Percentiles rank a stretch among this genome's conserved stretches.
Conservation (phyloP, 2,797 vertebrate species). For the Pygocentrus nattereri region DNA sequence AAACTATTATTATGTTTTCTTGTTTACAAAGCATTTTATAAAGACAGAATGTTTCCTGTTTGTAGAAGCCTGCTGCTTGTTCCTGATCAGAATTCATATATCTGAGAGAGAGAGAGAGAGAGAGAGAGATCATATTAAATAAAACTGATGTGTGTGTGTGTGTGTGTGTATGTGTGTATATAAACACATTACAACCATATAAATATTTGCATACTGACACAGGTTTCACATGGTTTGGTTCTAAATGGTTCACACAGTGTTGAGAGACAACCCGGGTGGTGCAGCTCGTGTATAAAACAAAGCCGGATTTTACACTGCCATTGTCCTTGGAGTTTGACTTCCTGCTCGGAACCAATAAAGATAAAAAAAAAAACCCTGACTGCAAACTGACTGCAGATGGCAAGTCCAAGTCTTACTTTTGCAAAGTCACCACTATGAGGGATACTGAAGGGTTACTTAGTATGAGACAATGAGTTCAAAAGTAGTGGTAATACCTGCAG, state of each 20-base stretch:
- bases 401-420: slow-evolving; percentile 15
- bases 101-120: no score
- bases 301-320: slow-evolving; percentile 37
- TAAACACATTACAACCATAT: slow-evolving; percentile 1
- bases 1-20: background rate
- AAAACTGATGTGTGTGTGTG: background rate
- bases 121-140: background rate
- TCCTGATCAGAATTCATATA: background rate
- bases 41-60: background rate
- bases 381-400: slow-evolving; percentile 27
- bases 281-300: slow-evolving; percentile 36
- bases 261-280: slow-evolving; percentile 2
- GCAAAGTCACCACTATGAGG: slow-evolving; percentile 7
- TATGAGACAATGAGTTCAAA: background rate
- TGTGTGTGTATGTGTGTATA: no score
- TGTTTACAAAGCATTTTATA: background rate
- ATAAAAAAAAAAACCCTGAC: background rate
- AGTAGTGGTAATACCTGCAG: background rate
- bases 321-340: slow-evolving; percentile 52
- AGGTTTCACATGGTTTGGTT: background rate
- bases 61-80: background rate
- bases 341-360: slow-evolving; percentile 45
- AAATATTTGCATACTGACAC: slow-evolving; percentile 12
- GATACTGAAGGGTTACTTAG: background rate
- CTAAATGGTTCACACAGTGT: background rate